Conservation (phyloP, 2,888 invertebrate genomes). For the Lasioglossum lativentre region DNA sequence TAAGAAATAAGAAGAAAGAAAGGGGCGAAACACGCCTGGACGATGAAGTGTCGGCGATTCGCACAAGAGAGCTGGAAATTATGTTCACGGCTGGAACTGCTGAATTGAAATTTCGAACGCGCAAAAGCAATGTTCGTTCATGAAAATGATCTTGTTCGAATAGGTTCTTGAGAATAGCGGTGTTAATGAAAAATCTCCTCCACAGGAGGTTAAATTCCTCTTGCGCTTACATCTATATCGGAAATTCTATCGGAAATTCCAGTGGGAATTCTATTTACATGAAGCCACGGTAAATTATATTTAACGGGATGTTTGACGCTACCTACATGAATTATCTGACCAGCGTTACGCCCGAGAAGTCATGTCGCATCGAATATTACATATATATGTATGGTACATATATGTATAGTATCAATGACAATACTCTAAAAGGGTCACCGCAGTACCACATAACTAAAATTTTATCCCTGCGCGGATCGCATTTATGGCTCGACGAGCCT, state of each 20-base stretch:
- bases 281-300: not conserved
- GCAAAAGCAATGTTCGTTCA: not conserved
- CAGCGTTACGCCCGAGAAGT: not conserved
- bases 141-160: no score
- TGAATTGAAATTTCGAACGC: not conserved
- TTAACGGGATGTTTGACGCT: no score
- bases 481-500: conserved; percentile 9
- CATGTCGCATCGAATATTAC: not conserved
- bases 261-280: not conserved
- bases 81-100: not conserved
- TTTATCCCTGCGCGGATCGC: conserved; percentile 32
- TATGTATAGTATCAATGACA: conserved; percentile 3
- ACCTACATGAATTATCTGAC: not conserved
- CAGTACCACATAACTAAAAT: conserved; percentile 22
- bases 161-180: no score
- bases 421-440: conserved; percentile 1
- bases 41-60: not conserved
- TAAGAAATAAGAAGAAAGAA: not conserved
- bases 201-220: not conserved
- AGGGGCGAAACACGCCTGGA: not conserved
- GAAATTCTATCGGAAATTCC: not conserved
- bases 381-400: no score
- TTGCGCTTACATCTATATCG: not conserved
- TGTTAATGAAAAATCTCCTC: not conserved
- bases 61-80: not conserved